Percentiles rank a stretch among this genome's conserved stretches.
Conservation (phyloP, 1,140 invertebrate genomes). For the Papilio helenus region DNA sequence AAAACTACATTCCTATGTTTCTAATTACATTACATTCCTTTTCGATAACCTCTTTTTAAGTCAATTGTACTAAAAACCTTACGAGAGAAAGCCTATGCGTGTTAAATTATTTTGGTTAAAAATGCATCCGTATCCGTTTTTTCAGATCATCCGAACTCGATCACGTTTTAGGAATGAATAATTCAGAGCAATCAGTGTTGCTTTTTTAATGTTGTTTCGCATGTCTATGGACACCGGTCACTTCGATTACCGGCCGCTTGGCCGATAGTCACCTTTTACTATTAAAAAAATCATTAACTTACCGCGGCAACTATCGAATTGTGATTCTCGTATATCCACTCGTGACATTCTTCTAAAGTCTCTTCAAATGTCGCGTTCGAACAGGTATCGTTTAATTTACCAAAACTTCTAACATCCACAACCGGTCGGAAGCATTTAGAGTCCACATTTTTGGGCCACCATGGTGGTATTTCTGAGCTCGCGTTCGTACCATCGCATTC, state of each 20-base stretch:
- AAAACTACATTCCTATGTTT: too few relatives aligned
- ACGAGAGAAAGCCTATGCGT: neutral
- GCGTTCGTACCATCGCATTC: conserved; percentile 60
- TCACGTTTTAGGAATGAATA: neutral
- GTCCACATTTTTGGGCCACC: conserved; percentile 65
- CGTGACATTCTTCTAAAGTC: conserved; percentile 58
- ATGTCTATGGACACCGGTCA: neutral
- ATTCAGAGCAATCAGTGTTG: neutral
- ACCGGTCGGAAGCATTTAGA: conserved; percentile 63
- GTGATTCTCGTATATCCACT: conserved; percentile 68
- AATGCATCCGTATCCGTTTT: neutral
- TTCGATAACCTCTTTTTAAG: neutral
- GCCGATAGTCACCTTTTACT: too few relatives aligned
- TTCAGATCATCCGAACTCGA: neutral
- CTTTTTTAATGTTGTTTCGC: neutral
- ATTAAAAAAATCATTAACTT: conserved; percentile 34
- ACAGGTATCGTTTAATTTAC: conserved; percentile 52
- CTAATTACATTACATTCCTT: too few relatives aligned
- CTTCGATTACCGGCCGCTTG: too few relatives aligned
- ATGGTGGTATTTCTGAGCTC: conserved; percentile 53
- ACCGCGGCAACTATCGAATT: conserved; percentile 68
- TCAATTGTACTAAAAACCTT: neutral
- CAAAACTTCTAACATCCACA: conserved; percentile 49
- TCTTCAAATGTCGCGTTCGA: conserved; percentile 58
- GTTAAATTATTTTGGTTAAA: neutral